Evolutionary conservation across 2,113 vertebrate genomes (phyloP), one percentile per base, ranked within the genome.

Genomic region (Phoxinus phoxinus): DNA sequence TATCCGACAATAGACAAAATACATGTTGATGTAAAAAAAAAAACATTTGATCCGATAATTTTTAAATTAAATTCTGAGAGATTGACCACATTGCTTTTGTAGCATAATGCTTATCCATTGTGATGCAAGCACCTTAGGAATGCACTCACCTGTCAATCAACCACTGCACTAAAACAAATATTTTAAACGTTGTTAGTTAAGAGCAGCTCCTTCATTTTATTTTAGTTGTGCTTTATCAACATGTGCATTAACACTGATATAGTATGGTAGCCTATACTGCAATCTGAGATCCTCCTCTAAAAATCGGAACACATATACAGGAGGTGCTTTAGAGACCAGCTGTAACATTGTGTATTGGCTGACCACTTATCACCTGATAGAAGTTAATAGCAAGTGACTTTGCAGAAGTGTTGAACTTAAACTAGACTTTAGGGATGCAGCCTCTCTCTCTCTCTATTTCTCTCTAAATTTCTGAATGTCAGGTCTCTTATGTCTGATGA

Each of bases 401-500:
- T 79, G 83, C 76, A 69, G 58, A 69, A 69, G 75, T 58, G 13
- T 37, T 80, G 76, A 44, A 63, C 81, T 85, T 71, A 53, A 84
- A 59, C 51, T 61, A 44, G 53, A 65, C 65, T 79, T 51, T 32
- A 73, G 37, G 67, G 30, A 73, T 30, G 75, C 41, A 53, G 44
- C 41, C 8, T 32, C 74, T 84, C 41, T 74, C 6, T 0, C 41
- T 73, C 41, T n/a, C 25, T 2, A 4, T 74, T 2, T 48, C 4
- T 25, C 17, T 30, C 41, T 75, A 0, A 0, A 4, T 32, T 81
- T 30, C 72, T 89, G 86, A 87, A 90, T 87, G 85, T 91, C 91
- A 92, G 86, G 82, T 90, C 53, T 85, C 83, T 89, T 58, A 79
- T 72, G 65, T 81, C 61, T 84, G 83, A 76, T 76, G 74, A 65